A percentile compares a stretch with the other conserved stretches of the same genome.
Conservation (phyloP, 2,888 invertebrate genomes). For the Drosophila tripunctata region DNA sequence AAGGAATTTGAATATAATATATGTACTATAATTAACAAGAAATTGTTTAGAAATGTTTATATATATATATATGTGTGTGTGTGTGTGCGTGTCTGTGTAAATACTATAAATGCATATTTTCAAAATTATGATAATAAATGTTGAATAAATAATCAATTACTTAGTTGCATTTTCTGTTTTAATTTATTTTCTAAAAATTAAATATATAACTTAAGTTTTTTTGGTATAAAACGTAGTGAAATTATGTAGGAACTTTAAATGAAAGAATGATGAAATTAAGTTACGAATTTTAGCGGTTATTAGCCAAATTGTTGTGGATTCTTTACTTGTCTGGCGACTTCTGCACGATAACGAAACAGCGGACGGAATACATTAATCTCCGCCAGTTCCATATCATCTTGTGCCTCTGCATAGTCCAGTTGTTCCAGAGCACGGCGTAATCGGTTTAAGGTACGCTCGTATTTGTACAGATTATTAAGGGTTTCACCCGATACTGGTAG, state of each 20-base stretch:
- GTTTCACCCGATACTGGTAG: neutral
- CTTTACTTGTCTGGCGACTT: constrained; percentile 68
- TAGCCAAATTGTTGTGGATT: constrained; percentile 55
- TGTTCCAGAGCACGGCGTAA: constrained; percentile 57
- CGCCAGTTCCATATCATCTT: constrained; percentile 81
- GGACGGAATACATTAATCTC: constrained; percentile 83
- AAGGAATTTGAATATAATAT: constrained; percentile 69
- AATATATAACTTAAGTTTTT: constrained; percentile 20
- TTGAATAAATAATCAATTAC: constrained; percentile 59
- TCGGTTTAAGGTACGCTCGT: constrained; percentile 44
- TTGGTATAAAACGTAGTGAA: constrained; percentile 50
- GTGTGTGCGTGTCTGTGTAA: constrained; percentile 58
- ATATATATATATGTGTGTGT: constrained; percentile 55
- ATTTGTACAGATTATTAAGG: constrained; percentile 40
- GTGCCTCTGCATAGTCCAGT: constrained; percentile 60
- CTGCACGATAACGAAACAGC: constrained; percentile 81
- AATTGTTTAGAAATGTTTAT: constrained; percentile 45
- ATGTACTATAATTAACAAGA: constrained; percentile 28
- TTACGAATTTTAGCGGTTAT: neutral
- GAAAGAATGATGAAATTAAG: no score
- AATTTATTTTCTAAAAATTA: constrained; percentile 5
- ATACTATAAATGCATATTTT: constrained; percentile 49
- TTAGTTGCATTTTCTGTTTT: constrained; percentile 13
- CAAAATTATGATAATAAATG: constrained; percentile 62
- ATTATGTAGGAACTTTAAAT: constrained; percentile 17